These are phyloP conservation scores for Zaprionus camerounensis DNA, from an alignment of 1,140 invertebrate species.

Conservation along the genomic window DNA sequence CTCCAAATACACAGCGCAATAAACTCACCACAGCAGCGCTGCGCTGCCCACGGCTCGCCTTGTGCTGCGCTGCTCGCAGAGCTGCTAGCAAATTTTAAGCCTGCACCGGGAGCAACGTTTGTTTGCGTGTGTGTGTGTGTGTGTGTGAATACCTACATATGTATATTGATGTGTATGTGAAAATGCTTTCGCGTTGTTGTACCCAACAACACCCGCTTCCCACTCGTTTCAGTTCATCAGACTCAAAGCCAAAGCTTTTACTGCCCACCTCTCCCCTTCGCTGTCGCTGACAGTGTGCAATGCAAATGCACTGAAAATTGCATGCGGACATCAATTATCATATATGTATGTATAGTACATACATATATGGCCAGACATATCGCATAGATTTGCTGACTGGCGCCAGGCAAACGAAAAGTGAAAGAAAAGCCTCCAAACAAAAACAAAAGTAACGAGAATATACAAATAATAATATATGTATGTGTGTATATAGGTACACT, in stretches of 20 bases:
- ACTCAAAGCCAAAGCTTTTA: slow-evolving; percentile 40
- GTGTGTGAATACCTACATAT: not conserved
- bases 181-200: not conserved
- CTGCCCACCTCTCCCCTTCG: slow-evolving; percentile 2
- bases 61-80: slow-evolving; percentile 18
- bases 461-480: not conserved
- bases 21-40: slow-evolving; percentile 55
- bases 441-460: slow-evolving; percentile 10
- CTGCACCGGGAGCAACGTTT: slow-evolving; percentile 23
- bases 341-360: not conserved
- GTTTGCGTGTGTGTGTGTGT: not conserved
- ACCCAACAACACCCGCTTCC: slow-evolving; percentile 2
- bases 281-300: slow-evolving; percentile 36
- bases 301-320: slow-evolving; percentile 75
- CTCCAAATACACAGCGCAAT: slow-evolving; percentile 52
- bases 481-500: not conserved
- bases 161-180: not conserved
- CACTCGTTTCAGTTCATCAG: slow-evolving; percentile 53
- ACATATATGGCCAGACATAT: slow-evolving; percentile 46
- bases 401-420: slow-evolving; percentile 22
- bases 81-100: slow-evolving; percentile 38
- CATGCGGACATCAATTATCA: slow-evolving; percentile 59
- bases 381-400: slow-evolving; percentile 29
- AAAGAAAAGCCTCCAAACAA: not conserved
- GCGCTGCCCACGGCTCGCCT: slow-evolving; percentile 14